phyloP scores from a whole-genome alignment of 2,113 vertebrate species.

The Dasyprocta punctata region DNA sequence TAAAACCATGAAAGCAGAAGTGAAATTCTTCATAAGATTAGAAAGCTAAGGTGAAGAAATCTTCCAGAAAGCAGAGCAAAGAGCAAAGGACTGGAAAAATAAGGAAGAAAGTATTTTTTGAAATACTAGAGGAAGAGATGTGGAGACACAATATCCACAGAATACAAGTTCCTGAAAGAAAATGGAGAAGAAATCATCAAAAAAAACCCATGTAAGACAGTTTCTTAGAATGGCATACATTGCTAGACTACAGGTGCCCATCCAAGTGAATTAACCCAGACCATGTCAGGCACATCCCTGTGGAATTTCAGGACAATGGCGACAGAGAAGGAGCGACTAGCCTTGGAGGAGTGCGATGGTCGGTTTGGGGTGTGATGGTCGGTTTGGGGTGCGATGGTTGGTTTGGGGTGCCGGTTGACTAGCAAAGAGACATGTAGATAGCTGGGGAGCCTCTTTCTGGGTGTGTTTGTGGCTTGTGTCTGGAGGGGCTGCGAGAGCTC shows the following conservation, averaged over 20 bases:
- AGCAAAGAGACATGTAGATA: neutral
- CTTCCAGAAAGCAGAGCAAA: neutral
- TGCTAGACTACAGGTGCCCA: neutral
- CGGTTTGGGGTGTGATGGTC: neutral
- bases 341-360: neutral
- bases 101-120: neutral
- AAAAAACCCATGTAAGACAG: neutral
- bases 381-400: neutral
- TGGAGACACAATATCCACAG: neutral
- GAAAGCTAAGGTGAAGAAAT: neutral
- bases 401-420: neutral
- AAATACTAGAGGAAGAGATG: neutral
- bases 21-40: neutral
- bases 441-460: neutral
- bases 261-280: neutral
- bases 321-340: neutral
- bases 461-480: neutral
- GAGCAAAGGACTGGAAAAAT: neutral
- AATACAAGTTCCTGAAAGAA: neutral
- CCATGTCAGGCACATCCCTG: neutral
- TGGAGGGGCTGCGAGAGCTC: neutral
- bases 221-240: neutral
- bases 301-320: neutral
- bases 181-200: neutral
- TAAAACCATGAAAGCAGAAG: constrained; percentile 18